Base-by-base conservation (phyloP, 1,140 invertebrate species). In the Heterodera schachtii region DNA sequence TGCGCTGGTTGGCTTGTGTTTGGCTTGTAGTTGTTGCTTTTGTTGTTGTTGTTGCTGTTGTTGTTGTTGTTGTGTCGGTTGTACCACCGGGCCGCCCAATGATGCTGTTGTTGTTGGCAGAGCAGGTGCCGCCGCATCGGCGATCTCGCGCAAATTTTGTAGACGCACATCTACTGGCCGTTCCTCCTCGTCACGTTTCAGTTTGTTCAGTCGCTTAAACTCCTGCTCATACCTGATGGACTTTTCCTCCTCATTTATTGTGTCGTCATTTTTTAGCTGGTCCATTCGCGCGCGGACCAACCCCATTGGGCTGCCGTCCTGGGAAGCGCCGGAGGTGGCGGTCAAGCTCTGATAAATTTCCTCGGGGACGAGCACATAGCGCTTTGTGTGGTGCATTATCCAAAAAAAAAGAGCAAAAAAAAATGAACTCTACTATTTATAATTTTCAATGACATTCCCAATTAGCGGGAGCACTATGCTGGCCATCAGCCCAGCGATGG, bases 321-420 rank as follows among this genome's bases (percentile, higher is more conserved):
- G 19, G 16, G 57, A 16, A 13, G 49, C 49, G 49, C 7, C 49
- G 8, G 52, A 16, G 6, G 64, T 11, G 9, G 43, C 21, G 11
- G 52, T 76, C 64, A 76, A 60, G 66, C 75, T 60, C 46, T 67
- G n/a, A 31, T 52, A 76, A 67, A 79, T 49, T n/a, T 81, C 80
- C 82, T 81, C 80, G 46, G 80, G 80, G 9, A 81, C 49, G 11
- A 81, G 49, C 11, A 81, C 11, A 78, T 82, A 82, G 16, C 78
- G 71, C 47, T 21, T 79, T 79, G 78, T 43, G 43, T 79, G 16
- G 7, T 79, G 8, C 78, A 67, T 78, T 31, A 49, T 43, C 21
- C 5, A 19, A 16, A 16, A 19, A 8, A 8, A 52, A 13, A 8
- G 7, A 8, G 11, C 7, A 7, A 52, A 7, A 1, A 52, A 52